Percentiles rank a stretch among this genome's conserved stretches.
Conservation (phyloP, 2,797 vertebrate species). For the Philypnodon macrostomus region DNA sequence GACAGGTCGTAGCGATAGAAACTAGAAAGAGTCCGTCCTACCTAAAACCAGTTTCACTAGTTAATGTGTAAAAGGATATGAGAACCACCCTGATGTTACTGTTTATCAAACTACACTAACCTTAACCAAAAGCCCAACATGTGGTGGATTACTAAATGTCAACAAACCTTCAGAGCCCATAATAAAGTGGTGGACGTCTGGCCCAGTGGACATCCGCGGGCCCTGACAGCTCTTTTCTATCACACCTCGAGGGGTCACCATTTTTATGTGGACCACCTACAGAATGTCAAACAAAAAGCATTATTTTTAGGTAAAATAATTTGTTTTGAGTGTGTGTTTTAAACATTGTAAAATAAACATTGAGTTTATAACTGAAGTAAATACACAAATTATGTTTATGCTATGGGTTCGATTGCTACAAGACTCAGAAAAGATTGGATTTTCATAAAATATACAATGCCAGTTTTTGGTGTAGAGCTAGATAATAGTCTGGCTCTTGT, state of each 20-base stretch:
- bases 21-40: slow-evolving; percentile 46
- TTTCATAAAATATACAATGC: too few species aligned
- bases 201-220: slow-evolving; percentile 95
- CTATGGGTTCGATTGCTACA: too few species aligned
- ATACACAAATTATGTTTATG: too few species aligned
- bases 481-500: too few species aligned
- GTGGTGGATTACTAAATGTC: background rate
- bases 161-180: slow-evolving; percentile 96
- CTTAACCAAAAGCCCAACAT: slow-evolving; percentile 20
- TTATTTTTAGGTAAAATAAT: background rate
- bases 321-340: background rate
- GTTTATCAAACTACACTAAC: slow-evolving; percentile 35
- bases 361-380: too few species aligned
- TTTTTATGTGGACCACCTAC: slow-evolving; percentile 94
- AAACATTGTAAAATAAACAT: slow-evolving; percentile 23
- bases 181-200: slow-evolving; percentile 98
- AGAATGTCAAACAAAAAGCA: too few species aligned
- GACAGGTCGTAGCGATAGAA: slow-evolving; percentile 63
- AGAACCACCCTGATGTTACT: slow-evolving; percentile 56
- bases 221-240: slow-evolving; percentile 97
- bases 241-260: slow-evolving; percentile 94
- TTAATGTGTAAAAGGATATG: slow-evolving; percentile 61
- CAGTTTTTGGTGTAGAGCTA: too few species aligned
- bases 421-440: too few species aligned
- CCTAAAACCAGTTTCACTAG: slow-evolving; percentile 50